phyloP scores from a whole-genome alignment of 2,888 invertebrate species.

The Drosophila melanosoma region DNA sequence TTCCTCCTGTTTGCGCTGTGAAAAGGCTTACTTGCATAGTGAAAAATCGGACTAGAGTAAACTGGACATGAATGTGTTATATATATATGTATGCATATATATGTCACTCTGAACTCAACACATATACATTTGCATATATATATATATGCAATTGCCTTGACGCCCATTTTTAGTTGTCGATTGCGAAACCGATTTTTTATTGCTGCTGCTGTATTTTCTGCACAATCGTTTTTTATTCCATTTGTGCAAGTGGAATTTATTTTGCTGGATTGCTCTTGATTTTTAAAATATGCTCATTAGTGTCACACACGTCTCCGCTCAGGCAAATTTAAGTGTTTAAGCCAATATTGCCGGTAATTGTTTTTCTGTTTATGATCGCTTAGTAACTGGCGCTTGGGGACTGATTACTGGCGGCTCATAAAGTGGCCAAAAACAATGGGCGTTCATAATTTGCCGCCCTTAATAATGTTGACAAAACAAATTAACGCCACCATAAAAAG shows the following conservation, averaged over 20 bases:
- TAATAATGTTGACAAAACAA: conserved; percentile 60
- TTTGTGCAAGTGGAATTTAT: conserved; percentile 19
- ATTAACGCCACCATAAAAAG: conserved; percentile 68
- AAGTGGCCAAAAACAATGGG: conserved; percentile 45
- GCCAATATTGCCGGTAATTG: conserved; percentile 18
- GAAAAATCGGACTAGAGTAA: conserved; percentile 14
- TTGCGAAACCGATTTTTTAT: conserved; percentile 32
- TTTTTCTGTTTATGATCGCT: conserved; percentile 26
- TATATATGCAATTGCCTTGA: conserved; percentile 33
- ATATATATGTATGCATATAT: conserved; percentile 15
- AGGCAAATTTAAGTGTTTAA: not conserved
- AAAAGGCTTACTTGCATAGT: conserved; percentile 31
- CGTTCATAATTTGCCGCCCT: conserved; percentile 39
- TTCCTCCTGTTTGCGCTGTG: conserved; percentile 48
- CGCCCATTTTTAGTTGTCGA: conserved; percentile 13
- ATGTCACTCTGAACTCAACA: not conserved
- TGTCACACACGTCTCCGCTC: conserved; percentile 4
- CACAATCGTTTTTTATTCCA: conserved; percentile 16
- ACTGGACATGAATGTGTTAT: conserved; percentile 18
- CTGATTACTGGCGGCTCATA: conserved; percentile 46
- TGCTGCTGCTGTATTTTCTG: conserved; percentile 17
- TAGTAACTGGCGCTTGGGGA: conserved; percentile 31
- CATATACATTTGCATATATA: not conserved
- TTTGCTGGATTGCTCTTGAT: conserved; percentile 14
- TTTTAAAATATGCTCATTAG: conserved; percentile 48